Percentiles rank a stretch among this genome's conserved stretches.
Conservation (phyloP, 2,888 invertebrate genomes). For the Oscheius myriophilus region DNA sequence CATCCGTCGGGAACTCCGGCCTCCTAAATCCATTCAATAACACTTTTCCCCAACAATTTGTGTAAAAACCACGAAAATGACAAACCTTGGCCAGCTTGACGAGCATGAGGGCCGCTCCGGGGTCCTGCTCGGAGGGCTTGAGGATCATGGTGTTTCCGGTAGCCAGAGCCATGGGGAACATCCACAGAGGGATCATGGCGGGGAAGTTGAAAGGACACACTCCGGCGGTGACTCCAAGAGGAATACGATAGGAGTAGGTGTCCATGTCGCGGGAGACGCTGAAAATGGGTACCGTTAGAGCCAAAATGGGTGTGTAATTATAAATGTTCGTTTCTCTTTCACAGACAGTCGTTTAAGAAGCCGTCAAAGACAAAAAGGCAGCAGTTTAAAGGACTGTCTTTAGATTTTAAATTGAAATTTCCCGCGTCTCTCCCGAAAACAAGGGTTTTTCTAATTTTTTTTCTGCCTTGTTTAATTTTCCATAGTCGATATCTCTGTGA, state of each 20-base stretch:
- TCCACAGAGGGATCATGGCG: constrained; percentile 98
- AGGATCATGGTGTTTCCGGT: constrained; percentile 94
- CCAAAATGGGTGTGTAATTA: too few relatives aligned
- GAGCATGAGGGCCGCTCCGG: constrained; percentile 93
- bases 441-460: too few relatives aligned
- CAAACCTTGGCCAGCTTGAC: constrained; percentile 83
- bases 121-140: constrained; percentile 96
- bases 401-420: too few relatives aligned
- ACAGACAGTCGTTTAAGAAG: too few relatives aligned
- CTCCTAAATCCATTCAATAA: constrained; percentile 27
- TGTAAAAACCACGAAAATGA: neutral
- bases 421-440: too few relatives aligned
- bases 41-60: too few relatives aligned
- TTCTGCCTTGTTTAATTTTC: too few relatives aligned
- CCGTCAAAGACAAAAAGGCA: too few relatives aligned
- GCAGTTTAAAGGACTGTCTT: too few relatives aligned
- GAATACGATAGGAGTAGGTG: constrained; percentile 87
- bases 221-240: constrained; percentile 88
- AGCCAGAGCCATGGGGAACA: constrained; percentile 79
- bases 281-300: neutral
- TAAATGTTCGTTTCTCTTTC: too few relatives aligned
- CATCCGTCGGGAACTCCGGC: constrained; percentile 95
- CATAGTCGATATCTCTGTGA: too few relatives aligned
- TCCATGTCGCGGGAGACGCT: constrained; percentile 90
- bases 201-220: constrained; percentile 75